Conservation (phyloP, 2,113 vertebrate genomes). For the Lampris incognitus region DNA sequence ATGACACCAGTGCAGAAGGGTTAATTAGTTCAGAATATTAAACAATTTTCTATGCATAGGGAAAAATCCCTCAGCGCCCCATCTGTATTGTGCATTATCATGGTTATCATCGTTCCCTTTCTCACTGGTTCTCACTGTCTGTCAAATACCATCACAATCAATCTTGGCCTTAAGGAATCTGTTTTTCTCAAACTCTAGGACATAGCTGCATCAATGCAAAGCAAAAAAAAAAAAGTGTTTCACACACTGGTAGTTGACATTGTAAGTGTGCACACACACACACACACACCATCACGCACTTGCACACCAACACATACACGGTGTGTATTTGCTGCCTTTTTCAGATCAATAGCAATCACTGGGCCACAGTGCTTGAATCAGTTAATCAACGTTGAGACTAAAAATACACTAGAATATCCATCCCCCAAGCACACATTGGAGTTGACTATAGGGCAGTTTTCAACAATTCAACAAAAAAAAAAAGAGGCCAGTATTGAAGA, state of each 20-base stretch:
- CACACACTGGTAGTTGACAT: slow-evolving; percentile 14
- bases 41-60: neutral
- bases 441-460: slow-evolving; percentile 9
- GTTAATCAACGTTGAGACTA: slow-evolving; percentile 53
- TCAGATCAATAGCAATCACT: slow-evolving; percentile 75
- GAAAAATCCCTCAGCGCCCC: too few species aligned
- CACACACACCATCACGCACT: slow-evolving; percentile 5
- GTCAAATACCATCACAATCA: neutral
- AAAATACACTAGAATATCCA: slow-evolving; percentile 60
- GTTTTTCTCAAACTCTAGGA: slow-evolving; percentile 19
- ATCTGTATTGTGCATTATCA: too few species aligned
- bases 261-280: neutral
- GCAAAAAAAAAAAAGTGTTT: slow-evolving; percentile 28
- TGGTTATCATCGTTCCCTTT: neutral
- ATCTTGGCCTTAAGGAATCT: neutral
- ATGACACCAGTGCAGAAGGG: neutral
- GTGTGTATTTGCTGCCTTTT: slow-evolving; percentile 49
- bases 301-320: slow-evolving; percentile 8
- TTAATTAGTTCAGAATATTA: neutral
- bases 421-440: slow-evolving; percentile 22
- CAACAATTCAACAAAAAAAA: slow-evolving; percentile 3
- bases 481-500: slow-evolving; percentile 26
- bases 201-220: slow-evolving; percentile 24
- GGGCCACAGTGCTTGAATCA: slow-evolving; percentile 50
- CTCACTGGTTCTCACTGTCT: neutral